Evolutionary conservation across 2,797 vertebrate species (phyloP).

Genomic region (Gymnodraco acuticeps): DNA sequence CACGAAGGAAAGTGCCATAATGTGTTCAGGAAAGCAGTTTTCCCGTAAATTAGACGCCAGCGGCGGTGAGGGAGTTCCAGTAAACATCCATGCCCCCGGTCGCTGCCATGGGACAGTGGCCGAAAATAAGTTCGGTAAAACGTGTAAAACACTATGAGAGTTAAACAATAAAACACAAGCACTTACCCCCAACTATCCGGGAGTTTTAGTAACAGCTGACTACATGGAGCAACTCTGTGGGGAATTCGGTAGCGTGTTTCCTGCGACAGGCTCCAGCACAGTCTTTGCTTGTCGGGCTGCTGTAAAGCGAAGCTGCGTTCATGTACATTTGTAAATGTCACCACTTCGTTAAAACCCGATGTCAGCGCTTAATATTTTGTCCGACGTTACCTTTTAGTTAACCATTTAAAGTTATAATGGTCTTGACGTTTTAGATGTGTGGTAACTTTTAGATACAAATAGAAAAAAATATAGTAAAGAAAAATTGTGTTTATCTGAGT

Average conservation of each 20-base stretch:
- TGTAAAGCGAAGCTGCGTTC: conserved; percentile 47
- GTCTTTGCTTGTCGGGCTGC: conserved; percentile 13
- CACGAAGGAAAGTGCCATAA: background rate
- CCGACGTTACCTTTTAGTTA: too few species aligned
- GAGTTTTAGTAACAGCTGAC: conserved; percentile 27
- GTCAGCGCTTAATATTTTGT: background rate
- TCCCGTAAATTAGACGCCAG: conserved; percentile 32
- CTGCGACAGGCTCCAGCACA: conserved; percentile 26
- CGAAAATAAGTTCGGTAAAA: conserved; percentile 41
- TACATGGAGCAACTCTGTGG: conserved; percentile 27
- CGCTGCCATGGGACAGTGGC: conserved; percentile 30
- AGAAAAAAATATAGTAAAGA: background rate
- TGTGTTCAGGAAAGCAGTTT: conserved; percentile 15
- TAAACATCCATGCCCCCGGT: conserved; percentile 60
- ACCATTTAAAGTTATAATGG: background rate
- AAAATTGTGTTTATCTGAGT: background rate
- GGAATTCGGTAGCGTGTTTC: conserved; percentile 53
- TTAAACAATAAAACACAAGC: conserved; percentile 1
- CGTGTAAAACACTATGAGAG: background rate
- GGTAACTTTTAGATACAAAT: background rate
- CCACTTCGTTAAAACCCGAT: rapidly evolving
- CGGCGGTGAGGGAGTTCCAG: conserved; percentile 43
- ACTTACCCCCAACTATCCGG: conserved; percentile 60
- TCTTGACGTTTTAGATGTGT: background rate
- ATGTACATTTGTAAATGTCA: conserved; percentile 15